Conservation (phyloP, 1,140 invertebrate genomes). For the Achatina immaculata region DNA sequence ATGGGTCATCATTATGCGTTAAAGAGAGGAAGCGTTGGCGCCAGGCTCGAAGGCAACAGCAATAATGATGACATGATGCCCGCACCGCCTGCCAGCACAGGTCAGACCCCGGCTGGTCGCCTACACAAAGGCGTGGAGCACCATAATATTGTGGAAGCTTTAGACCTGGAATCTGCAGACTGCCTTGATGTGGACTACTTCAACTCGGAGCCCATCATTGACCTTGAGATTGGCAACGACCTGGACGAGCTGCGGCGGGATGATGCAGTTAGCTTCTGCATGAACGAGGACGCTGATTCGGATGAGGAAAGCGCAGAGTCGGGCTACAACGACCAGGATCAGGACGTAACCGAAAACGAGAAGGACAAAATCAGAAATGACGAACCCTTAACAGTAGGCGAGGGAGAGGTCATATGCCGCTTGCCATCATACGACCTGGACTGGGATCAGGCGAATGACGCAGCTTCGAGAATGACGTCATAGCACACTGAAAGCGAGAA, state of each 20-base stretch:
- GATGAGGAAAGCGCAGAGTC: slow-evolving; percentile 68
- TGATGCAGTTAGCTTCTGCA: slow-evolving; percentile 58
- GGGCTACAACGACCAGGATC: slow-evolving; percentile 57
- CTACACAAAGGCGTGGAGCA: slow-evolving; percentile 32
- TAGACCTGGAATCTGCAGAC: slow-evolving; percentile 16
- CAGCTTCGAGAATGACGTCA: too few species aligned
- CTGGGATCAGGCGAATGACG: too few species aligned
- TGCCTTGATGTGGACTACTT: slow-evolving; percentile 25
- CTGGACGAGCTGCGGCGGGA: slow-evolving; percentile 62
- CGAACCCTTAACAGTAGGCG: too few species aligned
- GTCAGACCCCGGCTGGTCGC: neutral
- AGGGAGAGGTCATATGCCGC: too few species aligned
- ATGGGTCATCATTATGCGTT: slow-evolving; percentile 28
- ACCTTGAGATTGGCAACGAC: slow-evolving; percentile 65
- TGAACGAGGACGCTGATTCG: slow-evolving; percentile 53
- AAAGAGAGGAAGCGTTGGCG: too few species aligned
- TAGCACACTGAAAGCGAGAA: too few species aligned
- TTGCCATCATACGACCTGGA: too few species aligned
- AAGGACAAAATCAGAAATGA: slow-evolving; percentile 11
- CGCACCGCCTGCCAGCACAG: slow-evolving; percentile 3
- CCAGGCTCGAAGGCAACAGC: neutral
- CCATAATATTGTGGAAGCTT: slow-evolving; percentile 14
- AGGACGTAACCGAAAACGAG: slow-evolving; percentile 27
- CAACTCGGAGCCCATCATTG: slow-evolving; percentile 52
- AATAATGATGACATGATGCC: neutral